Percentiles rank a stretch among this genome's conserved stretches.
These are phyloP conservation scores for Plutomurus gul DNA, from an alignment of 1,140 invertebrate genomes.

Conservation along the genomic window DNA sequence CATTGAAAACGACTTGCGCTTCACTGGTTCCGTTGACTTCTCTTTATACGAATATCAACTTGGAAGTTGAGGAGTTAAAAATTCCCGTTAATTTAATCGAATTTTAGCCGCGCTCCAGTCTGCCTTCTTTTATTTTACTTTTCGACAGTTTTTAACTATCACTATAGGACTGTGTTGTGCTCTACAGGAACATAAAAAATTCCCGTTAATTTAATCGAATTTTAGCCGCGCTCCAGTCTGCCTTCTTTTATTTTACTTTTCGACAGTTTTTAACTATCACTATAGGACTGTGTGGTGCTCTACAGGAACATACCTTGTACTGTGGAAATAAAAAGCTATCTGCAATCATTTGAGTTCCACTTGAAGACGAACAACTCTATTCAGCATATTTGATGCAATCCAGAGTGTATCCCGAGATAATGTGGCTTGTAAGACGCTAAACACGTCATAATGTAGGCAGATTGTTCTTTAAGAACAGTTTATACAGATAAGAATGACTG, in stretches of 20 bases:
- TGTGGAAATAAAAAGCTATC: no score
- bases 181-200: not conserved
- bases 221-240: not conserved
- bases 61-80: no score
- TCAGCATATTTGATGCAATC: no score
- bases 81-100: constrained; percentile 18
- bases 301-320: not conserved
- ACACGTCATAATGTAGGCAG: no score
- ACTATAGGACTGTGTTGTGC: not conserved
- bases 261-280: no score
- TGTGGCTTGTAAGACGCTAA: no score
- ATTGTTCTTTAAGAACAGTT: no score
- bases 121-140: constrained; percentile 1
- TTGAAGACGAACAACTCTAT: no score
- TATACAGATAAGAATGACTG: no score
- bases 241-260: not conserved
- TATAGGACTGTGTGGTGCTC: not conserved
- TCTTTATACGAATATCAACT: no score
- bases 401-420: no score
- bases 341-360: no score
- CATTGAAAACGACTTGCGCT: not conserved
- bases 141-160: not conserved
- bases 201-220: constrained; percentile 22
- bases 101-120: not conserved
- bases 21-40: not conserved